Evolutionary conservation across 2,888 invertebrate genomes (phyloP), one percentile per base, ranked within the genome.

Genomic region (Calameuta filiformis): DNA sequence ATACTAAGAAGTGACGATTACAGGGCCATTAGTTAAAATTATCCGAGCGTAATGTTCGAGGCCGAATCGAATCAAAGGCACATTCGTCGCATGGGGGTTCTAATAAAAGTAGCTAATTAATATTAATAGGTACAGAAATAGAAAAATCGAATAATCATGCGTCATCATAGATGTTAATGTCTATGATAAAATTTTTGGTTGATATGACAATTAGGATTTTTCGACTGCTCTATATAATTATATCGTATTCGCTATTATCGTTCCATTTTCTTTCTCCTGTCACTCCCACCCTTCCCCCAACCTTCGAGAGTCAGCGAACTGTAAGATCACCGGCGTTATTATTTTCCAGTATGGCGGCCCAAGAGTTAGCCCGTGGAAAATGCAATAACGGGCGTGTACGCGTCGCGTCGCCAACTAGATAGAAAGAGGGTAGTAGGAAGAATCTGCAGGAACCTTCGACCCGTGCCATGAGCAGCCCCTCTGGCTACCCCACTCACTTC

Each of bases 351-450:
- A 71, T 34, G 71, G 33, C 71, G 71, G 71, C 71, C 71, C 56
- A 2, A 56, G 71, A 71, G 71, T 71, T 71, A 31, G 71, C 81
- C 80, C 79, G 81, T 76, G 79, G 81, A 79, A 82, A 84, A 85
- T 82, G 83, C 83, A 84, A 85, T 85, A 85, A 86, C 80, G 79
- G 81, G 79, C 78, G 79, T 31, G 56, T 31, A 40, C 56, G 76
- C 78, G 75, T 78, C 37, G 33, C 81, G 37, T 56, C 56, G 56
- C 56, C 56, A 56, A 56, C 56, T 56, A 56, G 75, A 69, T 56
- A 56, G 74, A 69, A 77, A 73, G 69, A 78, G 69, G 68, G 75
- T 80, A 73, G 77, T 34, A 75, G 74, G 77, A 81, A 81, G 80
- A 81, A 78, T 71, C 78, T 75, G 76, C 77, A 73, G 68, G 33